Conservation (phyloP, 1,140 invertebrate genomes). For the Zaprionus taronus region DNA sequence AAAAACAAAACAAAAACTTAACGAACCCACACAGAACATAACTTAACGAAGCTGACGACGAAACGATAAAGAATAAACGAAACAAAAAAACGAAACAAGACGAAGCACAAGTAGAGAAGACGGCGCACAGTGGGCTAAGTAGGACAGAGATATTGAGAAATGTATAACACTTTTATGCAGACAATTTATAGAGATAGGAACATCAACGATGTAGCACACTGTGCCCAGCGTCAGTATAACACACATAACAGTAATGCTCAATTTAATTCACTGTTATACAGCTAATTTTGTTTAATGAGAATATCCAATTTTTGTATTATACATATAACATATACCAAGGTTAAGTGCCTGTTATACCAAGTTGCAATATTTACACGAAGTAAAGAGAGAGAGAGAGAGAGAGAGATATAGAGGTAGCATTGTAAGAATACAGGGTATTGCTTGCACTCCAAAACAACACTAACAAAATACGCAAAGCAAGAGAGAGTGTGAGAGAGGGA, state of each 20-base stretch:
- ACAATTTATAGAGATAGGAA: background rate
- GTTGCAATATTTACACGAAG: conserved; percentile 72
- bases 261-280: conserved; percentile 57
- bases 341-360: conserved; percentile 72
- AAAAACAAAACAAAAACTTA: conserved; percentile 31
- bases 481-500: conserved; percentile 2
- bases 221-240: conserved; percentile 27
- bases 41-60: conserved; percentile 21
- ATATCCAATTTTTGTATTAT: conserved; percentile 13
- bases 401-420: conserved; percentile 23
- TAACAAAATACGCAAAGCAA: conserved; percentile 26
- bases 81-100: conserved; percentile 25
- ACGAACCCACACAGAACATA: conserved; percentile 13
- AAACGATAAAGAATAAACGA: conserved; percentile 15
- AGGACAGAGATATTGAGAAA: background rate
- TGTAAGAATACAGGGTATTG: conserved; percentile 63
- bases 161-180: background rate
- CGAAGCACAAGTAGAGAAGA: conserved; percentile 8
- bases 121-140: background rate
- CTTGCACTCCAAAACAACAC: conserved; percentile 14
- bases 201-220: background rate
- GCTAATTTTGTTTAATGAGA: conserved; percentile 12
- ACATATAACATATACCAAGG: conserved; percentile 40
- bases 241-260: conserved; percentile 53
- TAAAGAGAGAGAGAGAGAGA: conserved; percentile 8